Evolutionary conservation across 2,113 vertebrate species (phyloP).

Genomic region (Salvelinus fontinalis): DNA sequence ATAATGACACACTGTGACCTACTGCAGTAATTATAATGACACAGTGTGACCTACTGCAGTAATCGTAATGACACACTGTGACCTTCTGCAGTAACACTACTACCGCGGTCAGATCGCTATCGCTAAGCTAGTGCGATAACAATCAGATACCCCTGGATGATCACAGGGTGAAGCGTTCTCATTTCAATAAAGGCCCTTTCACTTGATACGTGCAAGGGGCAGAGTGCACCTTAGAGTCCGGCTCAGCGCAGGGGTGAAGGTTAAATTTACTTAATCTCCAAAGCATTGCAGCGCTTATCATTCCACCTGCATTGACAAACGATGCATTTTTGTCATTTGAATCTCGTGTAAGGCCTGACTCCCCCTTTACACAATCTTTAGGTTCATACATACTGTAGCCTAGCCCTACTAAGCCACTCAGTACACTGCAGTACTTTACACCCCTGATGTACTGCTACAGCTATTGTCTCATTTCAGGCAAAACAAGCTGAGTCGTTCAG

Average conservation of each 20-base stretch:
- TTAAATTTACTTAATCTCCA: no score
- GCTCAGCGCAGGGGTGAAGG: no score
- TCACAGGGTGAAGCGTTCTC: background rate
- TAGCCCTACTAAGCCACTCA: background rate
- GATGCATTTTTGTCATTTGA: no score
- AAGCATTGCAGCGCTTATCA: no score
- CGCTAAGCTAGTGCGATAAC: constrained; percentile 5
- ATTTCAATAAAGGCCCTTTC: background rate
- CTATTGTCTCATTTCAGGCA: background rate
- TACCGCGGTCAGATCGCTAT: constrained; percentile 22
- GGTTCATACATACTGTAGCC: no score
- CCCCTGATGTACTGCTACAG: background rate
- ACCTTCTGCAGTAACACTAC: background rate
- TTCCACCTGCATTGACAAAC: no score
- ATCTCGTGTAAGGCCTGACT: no score
- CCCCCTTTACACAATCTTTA: no score
- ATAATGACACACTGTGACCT: background rate
- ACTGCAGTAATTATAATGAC: background rate
- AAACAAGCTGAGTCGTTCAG: background rate
- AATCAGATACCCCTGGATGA: background rate
- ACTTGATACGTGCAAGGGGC: background rate
- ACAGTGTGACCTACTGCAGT: background rate
- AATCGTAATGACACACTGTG: background rate
- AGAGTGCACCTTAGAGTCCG: no score
- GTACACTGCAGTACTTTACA: background rate